Evolutionary conservation across 1,140 invertebrate genomes (phyloP).

Genomic region (Physella acuta): DNA sequence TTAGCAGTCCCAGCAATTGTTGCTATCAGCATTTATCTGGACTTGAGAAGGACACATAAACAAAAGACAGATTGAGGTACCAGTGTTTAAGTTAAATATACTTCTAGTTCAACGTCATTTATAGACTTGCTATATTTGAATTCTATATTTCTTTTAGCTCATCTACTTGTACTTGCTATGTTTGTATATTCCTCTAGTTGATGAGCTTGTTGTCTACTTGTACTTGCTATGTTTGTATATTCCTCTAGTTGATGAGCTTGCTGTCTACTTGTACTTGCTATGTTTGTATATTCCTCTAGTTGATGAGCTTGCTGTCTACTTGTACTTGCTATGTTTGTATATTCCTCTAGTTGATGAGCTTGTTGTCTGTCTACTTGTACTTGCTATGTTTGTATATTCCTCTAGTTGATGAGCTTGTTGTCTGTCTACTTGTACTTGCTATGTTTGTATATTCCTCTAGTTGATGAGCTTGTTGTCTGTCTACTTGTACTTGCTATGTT

Average conservation of each 20-base stretch:
- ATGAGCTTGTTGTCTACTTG: background rate
- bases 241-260: background rate
- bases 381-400: too few relatives aligned
- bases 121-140: background rate
- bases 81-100: background rate
- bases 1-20: background rate
- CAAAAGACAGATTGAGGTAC: background rate
- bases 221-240: background rate
- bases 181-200: background rate
- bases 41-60: constrained; percentile 10
- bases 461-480: too few relatives aligned
- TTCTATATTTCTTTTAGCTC: background rate
- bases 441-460: too few relatives aligned
- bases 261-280: too few relatives aligned
- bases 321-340: too few relatives aligned
- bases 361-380: too few relatives aligned
- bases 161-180: background rate
- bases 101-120: background rate
- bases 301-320: too few relatives aligned
- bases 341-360: too few relatives aligned
- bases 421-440: too few relatives aligned
- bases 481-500: too few relatives aligned
- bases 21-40: background rate
- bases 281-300: too few relatives aligned
- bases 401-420: too few relatives aligned